Conservation (phyloP, 92 coral and sea anemone species). For the Desmophyllum pertusum region DNA sequence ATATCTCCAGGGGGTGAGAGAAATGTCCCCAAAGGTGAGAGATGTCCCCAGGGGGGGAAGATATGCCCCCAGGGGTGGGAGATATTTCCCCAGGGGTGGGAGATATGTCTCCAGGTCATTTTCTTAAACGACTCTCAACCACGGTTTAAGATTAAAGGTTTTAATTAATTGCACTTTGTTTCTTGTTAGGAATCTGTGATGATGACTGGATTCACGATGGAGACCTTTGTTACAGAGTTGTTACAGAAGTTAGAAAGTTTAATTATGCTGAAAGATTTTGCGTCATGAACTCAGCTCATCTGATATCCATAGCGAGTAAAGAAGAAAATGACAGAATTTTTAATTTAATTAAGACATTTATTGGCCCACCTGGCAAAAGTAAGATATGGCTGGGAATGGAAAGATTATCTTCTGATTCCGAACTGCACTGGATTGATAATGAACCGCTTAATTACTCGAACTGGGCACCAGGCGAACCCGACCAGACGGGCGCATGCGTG, state of each 20-base stretch:
- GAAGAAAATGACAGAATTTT: conserved; percentile 64
- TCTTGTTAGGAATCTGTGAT: conserved; percentile 74
- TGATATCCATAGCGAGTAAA: conserved; percentile 67
- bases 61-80: no score
- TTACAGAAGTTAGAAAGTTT: conserved; percentile 54
- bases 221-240: conserved; percentile 67
- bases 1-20: no score
- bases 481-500: conserved; percentile 91
- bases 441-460: conserved; percentile 56
- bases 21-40: no score
- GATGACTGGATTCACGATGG: conserved; percentile 65
- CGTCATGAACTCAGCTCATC: conserved; percentile 54
- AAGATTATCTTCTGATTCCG: conserved; percentile 56
- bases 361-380: conserved; percentile 41
- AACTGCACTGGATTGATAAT: conserved; percentile 76
- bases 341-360: conserved; percentile 43
- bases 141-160: neutral
- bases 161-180: neutral
- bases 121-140: no score
- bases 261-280: conserved; percentile 77
- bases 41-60: no score
- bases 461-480: conserved; percentile 92
- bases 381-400: conserved; percentile 75
- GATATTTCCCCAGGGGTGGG: no score
- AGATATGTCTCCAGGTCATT: no score